Conservation (phyloP, 2,113 vertebrate genomes). For the Suricata suricatta region DNA sequence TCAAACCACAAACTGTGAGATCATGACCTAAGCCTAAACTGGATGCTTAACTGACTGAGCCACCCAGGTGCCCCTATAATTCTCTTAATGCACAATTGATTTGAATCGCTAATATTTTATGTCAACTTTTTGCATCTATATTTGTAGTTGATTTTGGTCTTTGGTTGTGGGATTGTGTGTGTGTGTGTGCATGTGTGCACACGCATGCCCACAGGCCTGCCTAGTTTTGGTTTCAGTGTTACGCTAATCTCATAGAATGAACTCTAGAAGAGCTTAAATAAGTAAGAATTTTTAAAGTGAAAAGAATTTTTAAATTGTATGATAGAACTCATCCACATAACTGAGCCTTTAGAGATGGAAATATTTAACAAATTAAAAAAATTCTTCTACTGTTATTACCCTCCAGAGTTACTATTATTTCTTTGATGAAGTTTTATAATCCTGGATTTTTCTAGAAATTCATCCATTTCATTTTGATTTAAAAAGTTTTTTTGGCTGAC, state of each 20-base stretch:
- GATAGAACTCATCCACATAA: not conserved
- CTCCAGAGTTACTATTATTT: not conserved
- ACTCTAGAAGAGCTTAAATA: not conserved
- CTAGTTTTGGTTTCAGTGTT: not conserved
- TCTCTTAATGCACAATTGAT: not conserved
- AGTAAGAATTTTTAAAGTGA: not conserved
- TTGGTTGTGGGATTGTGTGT: not conserved
- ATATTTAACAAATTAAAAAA: not conserved
- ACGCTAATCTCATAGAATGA: not conserved
- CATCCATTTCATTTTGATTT: slow-evolving; percentile 7
- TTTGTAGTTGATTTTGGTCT: not conserved
- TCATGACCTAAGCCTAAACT: too few relatives aligned
- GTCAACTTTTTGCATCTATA: not conserved
- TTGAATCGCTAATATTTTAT: not conserved
- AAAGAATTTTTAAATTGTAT: not conserved
- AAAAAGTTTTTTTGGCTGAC: not conserved
- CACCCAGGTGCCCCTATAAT: not conserved
- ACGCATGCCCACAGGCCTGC: not conserved
- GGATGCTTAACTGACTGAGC: too few relatives aligned
- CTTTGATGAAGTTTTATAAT: not conserved
- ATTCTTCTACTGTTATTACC: not conserved
- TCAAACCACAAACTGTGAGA: too few relatives aligned
- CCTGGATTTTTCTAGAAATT: not conserved
- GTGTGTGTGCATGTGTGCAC: not conserved
- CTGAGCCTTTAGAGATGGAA: not conserved